Percentiles rank a stretch among this genome's conserved stretches.
phyloP scores from a whole-genome alignment of 2,888 invertebrate species.

The Strigamia transsilvanica region DNA sequence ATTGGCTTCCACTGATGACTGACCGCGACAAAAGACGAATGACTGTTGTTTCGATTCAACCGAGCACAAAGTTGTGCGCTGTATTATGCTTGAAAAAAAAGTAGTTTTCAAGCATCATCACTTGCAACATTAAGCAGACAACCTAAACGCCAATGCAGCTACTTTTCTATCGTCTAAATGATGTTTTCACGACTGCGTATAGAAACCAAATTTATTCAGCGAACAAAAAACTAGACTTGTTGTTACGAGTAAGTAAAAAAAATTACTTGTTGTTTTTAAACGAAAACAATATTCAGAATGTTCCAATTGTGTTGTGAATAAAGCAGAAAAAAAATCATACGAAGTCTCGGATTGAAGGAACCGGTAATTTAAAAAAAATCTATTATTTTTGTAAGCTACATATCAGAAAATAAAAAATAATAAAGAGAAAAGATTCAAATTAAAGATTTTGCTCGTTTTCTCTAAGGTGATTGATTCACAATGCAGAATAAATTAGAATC shows the following conservation, averaged over 20 bases:
- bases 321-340: no score
- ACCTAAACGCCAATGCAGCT: conserved; percentile 11
- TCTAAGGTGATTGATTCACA: neutral
- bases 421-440: neutral
- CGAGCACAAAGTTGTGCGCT: conserved; percentile 11
- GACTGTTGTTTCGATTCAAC: conserved; percentile 27
- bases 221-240: neutral
- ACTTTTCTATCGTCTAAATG: neutral
- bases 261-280: no score
- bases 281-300: no score
- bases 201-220: neutral
- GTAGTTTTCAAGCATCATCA: conserved; percentile 25
- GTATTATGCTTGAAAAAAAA: neutral
- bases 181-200: neutral
- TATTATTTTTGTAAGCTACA: no score
- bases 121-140: conserved; percentile 33
- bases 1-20: conserved; percentile 42
- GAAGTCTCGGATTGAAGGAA: no score
- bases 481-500: neutral
- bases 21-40: conserved; percentile 38
- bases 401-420: no score
- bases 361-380: no score
- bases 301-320: no score
- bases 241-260: no score
- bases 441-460: neutral